Evolutionary conservation across 2,113 vertebrate species (phyloP).

Genomic region (Leucopsar rothschildi): DNA sequence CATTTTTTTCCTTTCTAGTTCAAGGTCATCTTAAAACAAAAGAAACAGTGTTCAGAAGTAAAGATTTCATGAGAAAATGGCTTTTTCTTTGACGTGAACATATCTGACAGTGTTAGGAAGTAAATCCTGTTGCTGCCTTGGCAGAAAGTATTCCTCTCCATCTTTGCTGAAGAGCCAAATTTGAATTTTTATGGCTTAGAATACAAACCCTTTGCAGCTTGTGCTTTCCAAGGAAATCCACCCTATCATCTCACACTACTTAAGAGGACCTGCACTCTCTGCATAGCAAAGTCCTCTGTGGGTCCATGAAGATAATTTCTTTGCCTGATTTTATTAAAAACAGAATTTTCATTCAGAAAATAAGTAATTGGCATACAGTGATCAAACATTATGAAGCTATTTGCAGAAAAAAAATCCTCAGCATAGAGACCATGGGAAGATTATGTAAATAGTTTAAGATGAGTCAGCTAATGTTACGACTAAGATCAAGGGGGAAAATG

Average conservation of each 20-base stretch:
- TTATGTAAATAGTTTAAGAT: conserved; percentile 3
- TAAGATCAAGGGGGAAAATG: neutral
- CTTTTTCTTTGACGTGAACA: neutral
- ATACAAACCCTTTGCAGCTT: neutral
- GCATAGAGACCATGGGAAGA: neutral
- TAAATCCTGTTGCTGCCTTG: neutral
- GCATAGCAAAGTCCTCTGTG: neutral
- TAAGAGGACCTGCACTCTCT: neutral
- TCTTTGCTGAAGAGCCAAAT: neutral
- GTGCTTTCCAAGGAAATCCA: neutral
- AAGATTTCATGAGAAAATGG: neutral
- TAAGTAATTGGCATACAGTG: neutral
- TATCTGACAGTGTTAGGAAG: neutral
- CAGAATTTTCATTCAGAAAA: neutral
- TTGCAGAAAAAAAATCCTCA: neutral
- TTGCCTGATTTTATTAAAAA: neutral
- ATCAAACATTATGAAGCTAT: neutral
- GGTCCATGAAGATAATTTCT: neutral
- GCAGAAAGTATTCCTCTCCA: neutral
- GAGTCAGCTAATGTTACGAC: neutral
- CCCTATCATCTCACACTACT: neutral
- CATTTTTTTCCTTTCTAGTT: neutral
- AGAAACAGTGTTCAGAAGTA: neutral
- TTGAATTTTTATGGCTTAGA: neutral
- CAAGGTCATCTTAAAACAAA: neutral